Percentiles rank a stretch among this genome's conserved stretches.
Conservation (phyloP, 2,797 vertebrate genomes). For the Potorous gilbertii region DNA sequence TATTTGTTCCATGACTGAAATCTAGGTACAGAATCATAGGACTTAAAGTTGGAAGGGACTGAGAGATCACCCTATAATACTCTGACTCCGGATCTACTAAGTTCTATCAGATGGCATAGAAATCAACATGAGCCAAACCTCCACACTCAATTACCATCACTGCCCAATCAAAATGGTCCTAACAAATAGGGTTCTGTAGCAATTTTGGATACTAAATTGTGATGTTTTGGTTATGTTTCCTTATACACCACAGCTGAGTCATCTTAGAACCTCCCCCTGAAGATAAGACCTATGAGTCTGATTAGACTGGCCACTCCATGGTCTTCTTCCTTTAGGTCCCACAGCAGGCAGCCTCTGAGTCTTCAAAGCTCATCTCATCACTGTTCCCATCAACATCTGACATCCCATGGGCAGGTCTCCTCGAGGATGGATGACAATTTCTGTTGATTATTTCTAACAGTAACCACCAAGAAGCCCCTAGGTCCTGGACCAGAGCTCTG, state of each 20-base stretch:
- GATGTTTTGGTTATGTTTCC: background rate
- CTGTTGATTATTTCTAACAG: background rate
- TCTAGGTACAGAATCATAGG: background rate
- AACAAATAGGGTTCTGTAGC: background rate
- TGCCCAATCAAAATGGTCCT: background rate
- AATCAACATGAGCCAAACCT: background rate
- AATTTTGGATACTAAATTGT: background rate
- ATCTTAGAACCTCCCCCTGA: background rate
- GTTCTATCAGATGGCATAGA: background rate
- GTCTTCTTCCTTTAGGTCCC: background rate
- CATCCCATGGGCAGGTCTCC: background rate
- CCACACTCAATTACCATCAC: background rate
- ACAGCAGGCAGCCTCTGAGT: background rate
- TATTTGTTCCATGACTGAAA: background rate
- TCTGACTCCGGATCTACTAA: background rate
- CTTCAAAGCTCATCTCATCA: background rate
- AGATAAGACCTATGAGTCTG: background rate
- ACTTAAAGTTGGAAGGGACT: background rate
- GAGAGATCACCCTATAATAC: background rate
- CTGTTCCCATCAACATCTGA: background rate
- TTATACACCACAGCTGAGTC: background rate
- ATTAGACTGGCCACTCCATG: no score
- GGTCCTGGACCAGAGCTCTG: background rate
- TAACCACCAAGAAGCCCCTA: no score
- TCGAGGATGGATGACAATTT: background rate